A percentile compares a stretch with the other conserved stretches of the same genome.
Conservation (phyloP, 2,888 invertebrate species). For the Agrypnus murinus region DNA sequence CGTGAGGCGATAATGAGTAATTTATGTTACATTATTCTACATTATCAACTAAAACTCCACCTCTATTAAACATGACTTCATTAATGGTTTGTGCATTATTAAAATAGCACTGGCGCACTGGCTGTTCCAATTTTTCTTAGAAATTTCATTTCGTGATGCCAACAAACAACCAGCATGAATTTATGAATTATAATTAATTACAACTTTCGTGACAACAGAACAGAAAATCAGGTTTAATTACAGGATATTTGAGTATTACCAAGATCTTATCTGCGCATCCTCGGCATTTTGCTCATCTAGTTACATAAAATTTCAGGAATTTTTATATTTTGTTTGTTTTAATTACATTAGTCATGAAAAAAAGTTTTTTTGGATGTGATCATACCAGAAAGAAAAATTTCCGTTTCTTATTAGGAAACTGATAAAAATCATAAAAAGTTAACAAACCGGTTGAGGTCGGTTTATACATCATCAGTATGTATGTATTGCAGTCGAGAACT, state of each 20-base stretch:
- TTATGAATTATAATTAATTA: constrained; percentile 6
- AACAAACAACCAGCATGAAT: not conserved
- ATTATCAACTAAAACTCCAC: constrained; percentile 23
- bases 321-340: constrained; percentile 20
- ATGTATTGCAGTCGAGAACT: not conserved
- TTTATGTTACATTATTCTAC: constrained; percentile 31
- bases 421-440: constrained; percentile 28
- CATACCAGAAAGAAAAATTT: constrained; percentile 31
- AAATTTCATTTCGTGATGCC: not conserved
- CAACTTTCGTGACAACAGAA: constrained; percentile 1
- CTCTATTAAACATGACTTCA: constrained; percentile 10
- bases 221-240: constrained; percentile 4
- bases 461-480: constrained; percentile 21
- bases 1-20: constrained; percentile 30
- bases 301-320: not conserved
- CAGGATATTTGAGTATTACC: not conserved
- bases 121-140: not conserved
- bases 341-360: constrained; percentile 22
- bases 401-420: constrained; percentile 30
- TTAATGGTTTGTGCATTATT: no score
- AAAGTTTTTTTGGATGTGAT: constrained; percentile 17
- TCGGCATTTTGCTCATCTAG: no score
- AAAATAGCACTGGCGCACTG: no score
- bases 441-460: constrained; percentile 31
- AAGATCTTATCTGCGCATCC: not conserved